Conservation (phyloP, 1,140 invertebrate genomes). For the Lerema accius region DNA sequence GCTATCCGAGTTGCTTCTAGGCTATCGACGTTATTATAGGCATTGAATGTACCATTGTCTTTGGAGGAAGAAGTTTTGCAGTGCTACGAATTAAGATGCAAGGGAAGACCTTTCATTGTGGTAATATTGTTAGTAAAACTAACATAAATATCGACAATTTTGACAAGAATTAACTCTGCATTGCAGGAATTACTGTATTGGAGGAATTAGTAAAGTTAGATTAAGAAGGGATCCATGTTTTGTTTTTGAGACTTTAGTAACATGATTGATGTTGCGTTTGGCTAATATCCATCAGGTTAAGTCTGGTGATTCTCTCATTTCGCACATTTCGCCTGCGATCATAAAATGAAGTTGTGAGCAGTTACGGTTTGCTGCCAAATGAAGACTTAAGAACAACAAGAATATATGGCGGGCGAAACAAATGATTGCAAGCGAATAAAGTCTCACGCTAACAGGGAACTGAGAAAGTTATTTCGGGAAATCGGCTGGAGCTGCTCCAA, state of each 20-base stretch:
- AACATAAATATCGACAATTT: no score
- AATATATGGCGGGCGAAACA: slow-evolving; percentile 42
- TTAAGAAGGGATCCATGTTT: no score
- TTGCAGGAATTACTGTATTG: no score
- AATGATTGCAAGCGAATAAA: slow-evolving; percentile 56
- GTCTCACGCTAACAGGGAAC: slow-evolving; percentile 61
- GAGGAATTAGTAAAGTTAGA: no score
- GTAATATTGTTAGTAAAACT: no score
- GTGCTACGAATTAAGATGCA: no score
- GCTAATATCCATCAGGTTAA: neutral
- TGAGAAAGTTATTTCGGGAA: slow-evolving; percentile 72
- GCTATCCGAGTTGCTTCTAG: no score
- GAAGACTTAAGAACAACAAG: slow-evolving; percentile 28
- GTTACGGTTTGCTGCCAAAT: neutral
- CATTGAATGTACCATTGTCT: no score
- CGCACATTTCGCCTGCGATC: neutral
- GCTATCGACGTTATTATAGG: no score
- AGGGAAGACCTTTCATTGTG: no score
- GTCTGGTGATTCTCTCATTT: neutral
- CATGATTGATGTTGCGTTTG: neutral
- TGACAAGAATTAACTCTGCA: no score
- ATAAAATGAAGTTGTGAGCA: neutral
- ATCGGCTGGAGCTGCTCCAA: slow-evolving; percentile 75
- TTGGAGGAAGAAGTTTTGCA: no score
- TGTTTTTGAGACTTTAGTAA: neutral